phyloP scores from a whole-genome alignment of 2,888 invertebrate species.

The Tipula helvola region DNA sequence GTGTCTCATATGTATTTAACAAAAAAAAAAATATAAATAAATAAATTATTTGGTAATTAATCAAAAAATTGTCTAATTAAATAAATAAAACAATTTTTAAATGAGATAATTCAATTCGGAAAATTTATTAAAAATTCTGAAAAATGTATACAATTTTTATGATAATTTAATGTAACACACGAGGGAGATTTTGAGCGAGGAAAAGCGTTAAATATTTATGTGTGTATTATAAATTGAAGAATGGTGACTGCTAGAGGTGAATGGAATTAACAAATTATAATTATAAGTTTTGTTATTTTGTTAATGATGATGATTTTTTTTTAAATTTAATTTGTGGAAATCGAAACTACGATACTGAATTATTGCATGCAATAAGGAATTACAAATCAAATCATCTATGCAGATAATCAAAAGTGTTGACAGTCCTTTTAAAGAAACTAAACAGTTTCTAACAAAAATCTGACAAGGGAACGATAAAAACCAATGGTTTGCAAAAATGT shows the following conservation, averaged over 20 bases:
- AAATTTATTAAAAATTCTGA: not conserved
- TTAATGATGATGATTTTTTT: too few species aligned
- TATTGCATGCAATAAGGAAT: too few species aligned
- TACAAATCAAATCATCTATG: too few species aligned
- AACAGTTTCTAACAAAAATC: too few species aligned
- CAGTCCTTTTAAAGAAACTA: too few species aligned
- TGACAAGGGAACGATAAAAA: too few species aligned
- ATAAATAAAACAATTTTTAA: not conserved
- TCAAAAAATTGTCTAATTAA: constrained; percentile 4
- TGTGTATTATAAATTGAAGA: not conserved
- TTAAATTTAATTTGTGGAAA: too few species aligned
- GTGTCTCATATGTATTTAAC: not conserved
- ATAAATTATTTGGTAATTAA: not conserved
- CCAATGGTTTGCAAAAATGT: too few species aligned
- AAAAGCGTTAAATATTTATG: not conserved
- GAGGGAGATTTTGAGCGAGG: not conserved
- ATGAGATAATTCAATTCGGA: not conserved
- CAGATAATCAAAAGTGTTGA: too few species aligned
- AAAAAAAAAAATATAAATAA: not conserved
- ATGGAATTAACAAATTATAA: not conserved
- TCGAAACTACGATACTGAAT: too few species aligned
- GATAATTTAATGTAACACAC: not conserved
- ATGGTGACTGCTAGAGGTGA: not conserved
- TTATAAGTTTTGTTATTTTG: too few species aligned
- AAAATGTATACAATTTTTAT: not conserved